A percentile compares a stretch with the other conserved stretches of the same genome.
phyloP scores from a whole-genome alignment of 2,888 invertebrate species.

The Beris morrisii region DNA sequence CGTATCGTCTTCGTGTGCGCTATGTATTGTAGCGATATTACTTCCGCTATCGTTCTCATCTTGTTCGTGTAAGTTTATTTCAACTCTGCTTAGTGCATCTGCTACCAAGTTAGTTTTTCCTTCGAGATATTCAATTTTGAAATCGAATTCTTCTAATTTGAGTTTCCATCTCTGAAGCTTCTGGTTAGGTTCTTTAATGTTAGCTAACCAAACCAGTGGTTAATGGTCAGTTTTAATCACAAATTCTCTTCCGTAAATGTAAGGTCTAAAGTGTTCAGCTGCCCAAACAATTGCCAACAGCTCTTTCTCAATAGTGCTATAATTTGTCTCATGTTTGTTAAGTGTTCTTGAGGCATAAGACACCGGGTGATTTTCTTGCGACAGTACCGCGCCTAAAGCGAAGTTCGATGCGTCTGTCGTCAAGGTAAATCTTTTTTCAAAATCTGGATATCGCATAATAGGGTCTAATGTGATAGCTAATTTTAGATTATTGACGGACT shows the following conservation, averaged over 20 bases:
- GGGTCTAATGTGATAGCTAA: background rate
- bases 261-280: constrained; percentile 47
- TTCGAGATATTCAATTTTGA: background rate
- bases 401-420: constrained; percentile 44
- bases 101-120: background rate
- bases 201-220: constrained; percentile 1
- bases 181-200: too few species aligned
- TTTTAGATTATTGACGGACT: constrained; percentile 1
- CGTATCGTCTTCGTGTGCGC: background rate
- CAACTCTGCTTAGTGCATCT: too few species aligned
- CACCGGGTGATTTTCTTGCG: constrained; percentile 43
- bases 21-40: background rate
- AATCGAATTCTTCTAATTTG: too few species aligned
- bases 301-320: constrained; percentile 37
- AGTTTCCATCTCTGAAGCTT: too few species aligned
- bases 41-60: background rate
- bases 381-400: constrained; percentile 44
- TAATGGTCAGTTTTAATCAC: background rate
- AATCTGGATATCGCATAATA: constrained; percentile 43
- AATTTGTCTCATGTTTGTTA: constrained; percentile 41
- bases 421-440: constrained; percentile 43
- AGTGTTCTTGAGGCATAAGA: constrained; percentile 36
- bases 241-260: constrained; percentile 40
- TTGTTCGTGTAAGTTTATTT: too few species aligned
- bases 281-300: constrained; percentile 47